phyloP scores from a whole-genome alignment of 2,888 invertebrate genomes.

The Athalia circularis region DNA sequence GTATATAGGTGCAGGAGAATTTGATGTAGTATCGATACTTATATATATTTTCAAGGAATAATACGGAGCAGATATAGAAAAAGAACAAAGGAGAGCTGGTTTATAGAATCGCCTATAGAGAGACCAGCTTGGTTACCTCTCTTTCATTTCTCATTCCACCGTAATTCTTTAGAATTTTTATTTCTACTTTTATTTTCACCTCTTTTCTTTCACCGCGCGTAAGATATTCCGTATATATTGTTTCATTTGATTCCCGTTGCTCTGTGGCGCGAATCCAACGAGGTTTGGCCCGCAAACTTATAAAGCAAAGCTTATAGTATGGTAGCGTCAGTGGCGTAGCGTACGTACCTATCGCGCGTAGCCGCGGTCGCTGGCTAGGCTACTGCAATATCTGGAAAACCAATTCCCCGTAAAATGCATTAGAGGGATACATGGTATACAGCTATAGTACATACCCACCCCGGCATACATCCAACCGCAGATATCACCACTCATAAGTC shows the following conservation, averaged over 20 bases:
- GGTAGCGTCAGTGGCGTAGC: neutral
- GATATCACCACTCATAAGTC: constrained; percentile 4
- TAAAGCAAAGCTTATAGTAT: constrained; percentile 53
- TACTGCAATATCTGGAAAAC: constrained; percentile 55
- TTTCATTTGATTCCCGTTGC: constrained; percentile 60
- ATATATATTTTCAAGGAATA: too few relatives aligned
- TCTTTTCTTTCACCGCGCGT: constrained; percentile 46
- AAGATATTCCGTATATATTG: constrained; percentile 61
- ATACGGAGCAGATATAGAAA: too few relatives aligned
- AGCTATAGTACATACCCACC: neutral
- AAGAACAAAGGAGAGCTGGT: too few relatives aligned
- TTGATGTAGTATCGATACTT: too few relatives aligned
- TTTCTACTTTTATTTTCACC: neutral
- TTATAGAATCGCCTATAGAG: too few relatives aligned
- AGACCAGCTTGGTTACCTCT: too few relatives aligned
- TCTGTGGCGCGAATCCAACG: constrained; percentile 65
- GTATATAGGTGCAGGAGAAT: too few relatives aligned
- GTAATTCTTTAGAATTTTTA: too few relatives aligned
- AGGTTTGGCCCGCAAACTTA: constrained; percentile 61
- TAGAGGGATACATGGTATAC: constrained; percentile 31
- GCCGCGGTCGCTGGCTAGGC: neutral
- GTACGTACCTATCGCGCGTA: neutral
- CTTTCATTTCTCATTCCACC: too few relatives aligned
- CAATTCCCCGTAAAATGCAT: constrained; percentile 59
- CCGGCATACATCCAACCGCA: neutral